Evolutionary conservation across 2,113 vertebrate genomes (phyloP).

Genomic region (Dendrocopos noguchii): DNA sequence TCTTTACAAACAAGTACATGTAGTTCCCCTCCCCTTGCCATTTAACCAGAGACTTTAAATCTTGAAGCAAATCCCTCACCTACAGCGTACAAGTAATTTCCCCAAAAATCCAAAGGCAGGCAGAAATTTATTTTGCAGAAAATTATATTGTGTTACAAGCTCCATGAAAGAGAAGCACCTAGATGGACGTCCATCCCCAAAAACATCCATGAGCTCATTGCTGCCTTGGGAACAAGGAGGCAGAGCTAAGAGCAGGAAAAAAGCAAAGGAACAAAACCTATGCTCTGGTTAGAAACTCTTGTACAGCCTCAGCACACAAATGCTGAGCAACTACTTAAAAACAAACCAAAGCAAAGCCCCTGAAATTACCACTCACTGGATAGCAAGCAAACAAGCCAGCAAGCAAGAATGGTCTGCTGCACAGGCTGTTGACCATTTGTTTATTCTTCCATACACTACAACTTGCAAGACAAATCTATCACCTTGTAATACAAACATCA

Average conservation of each 20-base stretch:
- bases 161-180: not conserved
- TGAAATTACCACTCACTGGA: not conserved
- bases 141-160: not conserved
- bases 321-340: not conserved
- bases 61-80: not conserved
- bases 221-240: not conserved
- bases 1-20: not conserved
- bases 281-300: not conserved
- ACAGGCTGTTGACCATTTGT: not conserved
- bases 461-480: not conserved
- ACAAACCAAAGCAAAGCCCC: not conserved
- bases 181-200: not conserved
- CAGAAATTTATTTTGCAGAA: not conserved
- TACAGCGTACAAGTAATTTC: rapidly evolving
- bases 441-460: not conserved
- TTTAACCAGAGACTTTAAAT: not conserved
- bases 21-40: not conserved
- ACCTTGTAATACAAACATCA: not conserved
- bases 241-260: not conserved
- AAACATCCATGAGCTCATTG: not conserved
- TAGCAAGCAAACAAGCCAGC: not conserved
- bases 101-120: not conserved
- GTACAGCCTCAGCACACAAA: not conserved
- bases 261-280: not conserved
- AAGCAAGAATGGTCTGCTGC: not conserved